These are phyloP conservation scores for Platypus cylindrus DNA, from an alignment of 2,888 invertebrate species.

Conservation along the genomic window DNA sequence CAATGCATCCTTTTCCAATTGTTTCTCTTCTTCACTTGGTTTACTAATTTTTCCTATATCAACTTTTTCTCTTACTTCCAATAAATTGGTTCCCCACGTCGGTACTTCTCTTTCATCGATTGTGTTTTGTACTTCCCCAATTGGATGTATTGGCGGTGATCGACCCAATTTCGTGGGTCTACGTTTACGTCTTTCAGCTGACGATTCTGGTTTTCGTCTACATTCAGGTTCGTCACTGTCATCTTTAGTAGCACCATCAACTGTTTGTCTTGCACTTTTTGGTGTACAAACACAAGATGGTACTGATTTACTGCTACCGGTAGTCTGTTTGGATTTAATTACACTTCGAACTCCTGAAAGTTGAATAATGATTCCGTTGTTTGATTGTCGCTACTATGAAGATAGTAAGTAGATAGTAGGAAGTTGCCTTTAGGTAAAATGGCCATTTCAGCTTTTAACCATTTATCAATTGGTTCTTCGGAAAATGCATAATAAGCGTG, in stretches of 20 bases:
- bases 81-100: conserved; percentile 33
- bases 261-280: conserved; percentile 3
- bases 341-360: conserved; percentile 17
- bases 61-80: conserved; percentile 23
- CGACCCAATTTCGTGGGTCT: conserved; percentile 18
- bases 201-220: conserved; percentile 16
- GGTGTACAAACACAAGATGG: conserved; percentile 13
- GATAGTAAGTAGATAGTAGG: neutral
- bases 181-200: conserved; percentile 8
- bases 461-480: conserved; percentile 33
- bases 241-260: conserved; percentile 5
- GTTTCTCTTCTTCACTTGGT: conserved; percentile 4
- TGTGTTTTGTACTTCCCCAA: conserved; percentile 18
- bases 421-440: conserved; percentile 29
- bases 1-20: conserved; percentile 8
- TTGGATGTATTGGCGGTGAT: conserved; percentile 21
- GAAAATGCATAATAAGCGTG: conserved; percentile 41
- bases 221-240: conserved; percentile 6
- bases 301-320: conserved; percentile 6
- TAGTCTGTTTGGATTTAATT: conserved; percentile 14
- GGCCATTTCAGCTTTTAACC: conserved; percentile 30
- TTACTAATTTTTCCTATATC: conserved; percentile 11
- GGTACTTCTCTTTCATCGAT: conserved; percentile 25
- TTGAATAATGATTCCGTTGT: conserved; percentile 1
- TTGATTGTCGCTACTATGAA: too few relatives aligned